Evolutionary conservation across 2,113 vertebrate genomes (phyloP).

Genomic region (Caranx ignobilis): DNA sequence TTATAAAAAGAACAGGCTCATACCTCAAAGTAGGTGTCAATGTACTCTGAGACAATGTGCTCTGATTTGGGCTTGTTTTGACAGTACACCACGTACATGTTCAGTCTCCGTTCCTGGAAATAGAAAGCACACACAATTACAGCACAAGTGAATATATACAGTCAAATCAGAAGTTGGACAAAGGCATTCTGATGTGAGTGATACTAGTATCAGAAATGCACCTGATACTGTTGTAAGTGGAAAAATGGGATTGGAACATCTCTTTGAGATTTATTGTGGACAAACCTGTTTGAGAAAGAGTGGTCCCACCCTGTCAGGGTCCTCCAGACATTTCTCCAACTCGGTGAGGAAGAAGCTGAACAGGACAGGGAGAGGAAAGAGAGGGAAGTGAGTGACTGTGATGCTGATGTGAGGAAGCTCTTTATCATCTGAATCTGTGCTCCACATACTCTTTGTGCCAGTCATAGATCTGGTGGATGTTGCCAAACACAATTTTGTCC

Average conservation of each 20-base stretch:
- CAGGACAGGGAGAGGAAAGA: constrained; percentile 1
- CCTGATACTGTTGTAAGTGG: too few relatives aligned
- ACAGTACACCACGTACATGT: constrained; percentile 99
- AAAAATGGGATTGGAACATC: too few relatives aligned
- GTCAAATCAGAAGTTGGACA: neutral
- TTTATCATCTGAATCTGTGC: neutral
- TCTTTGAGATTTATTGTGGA: constrained; percentile 5
- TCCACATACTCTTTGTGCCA: constrained; percentile 97
- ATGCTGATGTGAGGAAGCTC: neutral
- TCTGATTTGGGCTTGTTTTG: constrained; percentile 99
- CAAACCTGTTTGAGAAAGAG: constrained; percentile 97
- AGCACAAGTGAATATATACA: neutral
- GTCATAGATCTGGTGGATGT: constrained; percentile 98
- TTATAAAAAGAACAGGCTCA: constrained; percentile 13
- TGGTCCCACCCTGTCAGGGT: constrained; percentile 93
- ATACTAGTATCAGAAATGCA: too few relatives aligned
- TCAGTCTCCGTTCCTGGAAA: constrained; percentile 92
- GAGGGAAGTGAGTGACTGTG: neutral
- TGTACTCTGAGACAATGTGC: constrained; percentile 97
- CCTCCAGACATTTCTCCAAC: constrained; percentile 97
- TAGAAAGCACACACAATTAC: neutral
- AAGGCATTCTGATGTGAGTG: too few relatives aligned
- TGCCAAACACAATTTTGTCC: constrained; percentile 99
- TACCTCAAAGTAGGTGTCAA: constrained; percentile 99
- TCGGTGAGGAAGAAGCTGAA: constrained; percentile 96